Percentiles rank a stretch among this genome's conserved stretches.
Evolutionary conservation across 2,888 invertebrate genomes (phyloP).

Genomic region (Lasioglossum lativentre): DNA sequence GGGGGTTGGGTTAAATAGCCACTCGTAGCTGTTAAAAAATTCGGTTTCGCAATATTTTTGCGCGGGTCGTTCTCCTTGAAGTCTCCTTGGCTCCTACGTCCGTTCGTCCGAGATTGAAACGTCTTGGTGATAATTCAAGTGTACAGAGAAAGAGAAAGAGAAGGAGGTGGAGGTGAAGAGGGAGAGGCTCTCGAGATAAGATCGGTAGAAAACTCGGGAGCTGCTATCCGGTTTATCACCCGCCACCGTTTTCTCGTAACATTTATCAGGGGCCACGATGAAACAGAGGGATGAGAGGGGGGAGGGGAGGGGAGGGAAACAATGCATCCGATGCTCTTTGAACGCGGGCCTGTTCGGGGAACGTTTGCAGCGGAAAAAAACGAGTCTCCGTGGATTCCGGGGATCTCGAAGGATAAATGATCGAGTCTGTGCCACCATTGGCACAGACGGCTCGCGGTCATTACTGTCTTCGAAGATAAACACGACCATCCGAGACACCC

Average conservation of each 20-base stretch:
- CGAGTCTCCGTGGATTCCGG: background rate
- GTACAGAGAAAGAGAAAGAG: background rate
- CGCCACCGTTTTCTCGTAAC: background rate
- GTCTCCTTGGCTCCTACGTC: slow-evolving; percentile 7
- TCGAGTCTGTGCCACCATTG: slow-evolving; percentile 32
- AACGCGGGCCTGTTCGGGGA: slow-evolving; percentile 23
- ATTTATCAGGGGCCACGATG: slow-evolving; percentile 37
- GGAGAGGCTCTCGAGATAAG: background rate
- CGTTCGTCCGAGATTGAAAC: slow-evolving; percentile 27
- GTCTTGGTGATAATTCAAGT: slow-evolving; percentile 36
- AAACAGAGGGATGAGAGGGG: too few relatives aligned
- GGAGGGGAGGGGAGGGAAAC: slow-evolving; percentile 2
- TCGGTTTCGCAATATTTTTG: background rate
- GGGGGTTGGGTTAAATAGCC: too few relatives aligned
- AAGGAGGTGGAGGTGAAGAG: background rate
- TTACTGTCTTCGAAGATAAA: slow-evolving; percentile 59
- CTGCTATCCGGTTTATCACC: slow-evolving; percentile 35
- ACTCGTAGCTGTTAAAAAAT: background rate
- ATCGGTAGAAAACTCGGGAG: slow-evolving; percentile 6
- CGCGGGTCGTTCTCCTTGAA: background rate
- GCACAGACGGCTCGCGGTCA: slow-evolving; percentile 36
- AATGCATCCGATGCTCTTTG: slow-evolving; percentile 57
- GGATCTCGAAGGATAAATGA: slow-evolving; percentile 52
- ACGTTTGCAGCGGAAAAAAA: background rate
- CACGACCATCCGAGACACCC: slow-evolving; percentile 49